Conservation (phyloP, 2,888 invertebrate species). For the Acanthosepion lycidas region DNA sequence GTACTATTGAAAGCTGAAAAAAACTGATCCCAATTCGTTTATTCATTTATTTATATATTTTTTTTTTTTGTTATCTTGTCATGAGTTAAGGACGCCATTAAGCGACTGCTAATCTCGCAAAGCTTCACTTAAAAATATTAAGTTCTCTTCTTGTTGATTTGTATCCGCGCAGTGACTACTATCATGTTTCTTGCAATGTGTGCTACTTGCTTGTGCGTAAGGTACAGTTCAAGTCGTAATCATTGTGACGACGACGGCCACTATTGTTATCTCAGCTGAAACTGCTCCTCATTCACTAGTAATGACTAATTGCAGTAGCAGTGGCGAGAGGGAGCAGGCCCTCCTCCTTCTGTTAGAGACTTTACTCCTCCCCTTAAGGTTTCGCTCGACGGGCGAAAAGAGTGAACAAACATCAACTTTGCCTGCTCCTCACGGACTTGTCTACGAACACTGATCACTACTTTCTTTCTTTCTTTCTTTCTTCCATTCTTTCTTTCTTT, state of each 20-base stretch:
- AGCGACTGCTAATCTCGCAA: background rate
- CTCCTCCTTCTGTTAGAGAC: background rate
- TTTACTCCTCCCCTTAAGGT: background rate
- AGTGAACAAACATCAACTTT: background rate
- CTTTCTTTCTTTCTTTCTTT: background rate
- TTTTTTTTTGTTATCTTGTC: too few relatives aligned
- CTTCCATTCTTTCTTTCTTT: background rate
- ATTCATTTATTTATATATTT: too few relatives aligned
- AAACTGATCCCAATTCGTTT: too few relatives aligned
- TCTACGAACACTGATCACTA: too few relatives aligned
- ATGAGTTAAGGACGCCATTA: background rate
- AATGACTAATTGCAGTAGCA: background rate
- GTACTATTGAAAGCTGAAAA: too few relatives aligned
- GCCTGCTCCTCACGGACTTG: background rate
- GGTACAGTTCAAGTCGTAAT: slow-evolving; percentile 6
- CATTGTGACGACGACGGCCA: background rate
- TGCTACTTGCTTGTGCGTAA: background rate
- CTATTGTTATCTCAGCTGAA: background rate
- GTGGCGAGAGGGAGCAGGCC: background rate
- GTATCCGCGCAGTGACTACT: background rate
- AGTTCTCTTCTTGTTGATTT: background rate
- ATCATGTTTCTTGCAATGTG: background rate
- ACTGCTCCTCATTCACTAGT: background rate
- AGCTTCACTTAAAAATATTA: background rate
- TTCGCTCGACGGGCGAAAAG: background rate